A percentile compares a stretch with the other conserved stretches of the same genome.
These are phyloP conservation scores for Rhynchomys soricoides DNA, from an alignment of 2,113 vertebrate species.

Conservation along the genomic window DNA sequence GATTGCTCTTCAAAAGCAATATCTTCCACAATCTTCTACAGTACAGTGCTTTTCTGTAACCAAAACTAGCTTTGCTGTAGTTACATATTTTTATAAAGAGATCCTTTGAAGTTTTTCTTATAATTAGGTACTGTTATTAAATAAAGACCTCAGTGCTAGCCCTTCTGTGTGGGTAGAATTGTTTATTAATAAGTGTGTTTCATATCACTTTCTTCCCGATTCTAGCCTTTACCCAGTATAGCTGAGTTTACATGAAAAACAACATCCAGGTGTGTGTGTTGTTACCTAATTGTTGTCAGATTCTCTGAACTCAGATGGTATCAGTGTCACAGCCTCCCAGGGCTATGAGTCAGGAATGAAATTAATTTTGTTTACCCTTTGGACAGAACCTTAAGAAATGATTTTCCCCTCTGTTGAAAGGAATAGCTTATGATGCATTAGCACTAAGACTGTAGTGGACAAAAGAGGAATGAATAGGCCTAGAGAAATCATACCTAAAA, in stretches of 20 bases:
- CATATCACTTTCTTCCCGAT: neutral
- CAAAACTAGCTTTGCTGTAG: neutral
- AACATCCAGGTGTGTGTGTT: neutral
- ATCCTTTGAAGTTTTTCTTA: neutral
- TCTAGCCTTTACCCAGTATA: neutral
- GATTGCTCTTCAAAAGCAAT: neutral
- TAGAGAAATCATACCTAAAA: constrained; percentile 20
- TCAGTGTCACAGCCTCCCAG: neutral
- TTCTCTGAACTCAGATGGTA: neutral
- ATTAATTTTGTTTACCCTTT: constrained; percentile 32
- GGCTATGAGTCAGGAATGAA: neutral
- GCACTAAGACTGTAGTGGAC: neutral
- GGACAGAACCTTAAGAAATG: constrained; percentile 1
- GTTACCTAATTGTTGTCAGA: neutral
- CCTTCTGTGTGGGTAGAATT: neutral
- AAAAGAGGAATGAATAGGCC: neutral
- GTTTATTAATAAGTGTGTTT: neutral
- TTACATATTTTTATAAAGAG: neutral
- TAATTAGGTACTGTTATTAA: constrained; percentile 2
- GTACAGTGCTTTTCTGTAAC: neutral
- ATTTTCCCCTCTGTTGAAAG: neutral
- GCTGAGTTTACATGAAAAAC: neutral
- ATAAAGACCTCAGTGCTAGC: neutral
- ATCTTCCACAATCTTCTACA: neutral
- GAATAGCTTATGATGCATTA: neutral